Percentiles rank a stretch among this genome's conserved stretches.
These are phyloP conservation scores for Melinopterus prodromus DNA, from an alignment of 2,888 invertebrate species.

Conservation along the genomic window DNA sequence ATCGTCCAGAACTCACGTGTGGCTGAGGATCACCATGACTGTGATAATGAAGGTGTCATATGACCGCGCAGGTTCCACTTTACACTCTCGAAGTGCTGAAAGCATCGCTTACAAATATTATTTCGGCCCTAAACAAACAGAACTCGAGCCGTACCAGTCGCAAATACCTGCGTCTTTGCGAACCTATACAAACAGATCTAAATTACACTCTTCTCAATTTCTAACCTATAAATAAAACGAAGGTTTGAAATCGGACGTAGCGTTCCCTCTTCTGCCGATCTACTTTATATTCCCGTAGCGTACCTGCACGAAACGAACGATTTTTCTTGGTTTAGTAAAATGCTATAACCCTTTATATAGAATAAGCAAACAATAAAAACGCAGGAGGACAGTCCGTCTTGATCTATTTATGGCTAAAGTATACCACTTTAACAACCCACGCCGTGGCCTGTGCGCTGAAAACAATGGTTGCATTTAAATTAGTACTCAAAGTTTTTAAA, in stretches of 20 bases:
- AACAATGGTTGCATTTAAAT: conserved; percentile 25
- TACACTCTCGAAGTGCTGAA: conserved; percentile 38
- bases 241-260: background rate
- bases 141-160: conserved; percentile 9
- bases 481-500: conserved; percentile 22
- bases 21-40: conserved; percentile 8
- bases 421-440: conserved; percentile 38
- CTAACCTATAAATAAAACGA: background rate
- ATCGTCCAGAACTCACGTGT: conserved; percentile 10
- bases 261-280: conserved; percentile 21
- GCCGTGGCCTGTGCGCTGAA: conserved; percentile 24
- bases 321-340: conserved; percentile 10
- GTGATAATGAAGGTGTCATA: conserved; percentile 46
- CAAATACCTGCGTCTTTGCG: conserved; percentile 9
- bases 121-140: conserved; percentile 35
- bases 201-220: background rate
- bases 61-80: conserved; percentile 43
- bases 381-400: conserved; percentile 30
- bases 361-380: conserved; percentile 24
- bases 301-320: conserved; percentile 13
- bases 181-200: conserved; percentile 9
- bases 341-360: conserved; percentile 14
- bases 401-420: conserved; percentile 36
- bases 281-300: conserved; percentile 18
- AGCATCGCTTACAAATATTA: conserved; percentile 37